Percentiles rank a stretch among this genome's conserved stretches.
Evolutionary conservation across 2,113 vertebrate species (phyloP).

Genomic region (Atherinomorus stipes): DNA sequence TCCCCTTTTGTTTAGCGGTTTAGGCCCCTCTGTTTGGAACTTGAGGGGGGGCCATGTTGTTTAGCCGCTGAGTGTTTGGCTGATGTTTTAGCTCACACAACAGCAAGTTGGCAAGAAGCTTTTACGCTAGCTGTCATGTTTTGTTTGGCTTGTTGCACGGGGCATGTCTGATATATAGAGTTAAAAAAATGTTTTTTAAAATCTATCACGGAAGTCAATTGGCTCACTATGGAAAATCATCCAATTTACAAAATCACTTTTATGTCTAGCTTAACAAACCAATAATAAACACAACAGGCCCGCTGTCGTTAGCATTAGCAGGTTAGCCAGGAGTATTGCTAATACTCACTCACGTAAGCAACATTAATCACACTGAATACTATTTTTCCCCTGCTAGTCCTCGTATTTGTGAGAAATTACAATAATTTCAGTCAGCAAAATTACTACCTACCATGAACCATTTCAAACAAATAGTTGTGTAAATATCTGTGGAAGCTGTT

Average conservation of each 20-base stretch:
- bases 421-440: fast-evolving
- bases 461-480: not conserved
- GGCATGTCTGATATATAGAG: not conserved
- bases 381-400: not conserved
- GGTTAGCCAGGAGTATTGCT: conserved; percentile 33
- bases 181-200: fast-evolving
- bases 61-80: conserved; percentile 72
- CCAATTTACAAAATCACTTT: conserved; percentile 7
- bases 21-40: conserved; percentile 82
- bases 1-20: conserved; percentile 85
- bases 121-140: conserved; percentile 16
- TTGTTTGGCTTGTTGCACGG: not conserved
- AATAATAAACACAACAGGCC: conserved; percentile 72
- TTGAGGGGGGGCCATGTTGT: conserved; percentile 85
- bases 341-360: conserved; percentile 10
- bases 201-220: fast-evolving
- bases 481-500: not conserved
- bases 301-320: conserved; percentile 53
- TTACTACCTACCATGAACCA: fast-evolving
- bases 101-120: conserved; percentile 58
- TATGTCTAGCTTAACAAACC: conserved; percentile 32
- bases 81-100: conserved; percentile 66
- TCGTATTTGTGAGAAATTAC: fast-evolving
- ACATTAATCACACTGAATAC: not conserved
- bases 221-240: not conserved